phyloP scores from a whole-genome alignment of 2,113 vertebrate genomes.

The Psittacula cyanocephala region DNA sequence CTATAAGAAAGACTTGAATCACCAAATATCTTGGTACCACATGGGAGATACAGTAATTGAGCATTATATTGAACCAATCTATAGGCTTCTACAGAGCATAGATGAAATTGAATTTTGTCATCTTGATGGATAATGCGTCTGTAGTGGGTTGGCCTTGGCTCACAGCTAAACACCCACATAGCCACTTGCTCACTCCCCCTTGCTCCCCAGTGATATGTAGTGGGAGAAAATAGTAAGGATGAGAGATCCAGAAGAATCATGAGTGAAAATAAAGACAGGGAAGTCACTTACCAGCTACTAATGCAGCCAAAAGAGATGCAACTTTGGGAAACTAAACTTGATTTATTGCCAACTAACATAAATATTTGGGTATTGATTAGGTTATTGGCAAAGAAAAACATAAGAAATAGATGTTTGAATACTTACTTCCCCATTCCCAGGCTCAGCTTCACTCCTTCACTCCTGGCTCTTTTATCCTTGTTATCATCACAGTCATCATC shows the following conservation, averaged over 20 bases:
- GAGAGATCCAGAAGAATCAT: not conserved
- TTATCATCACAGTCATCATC: not conserved
- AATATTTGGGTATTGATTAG: not conserved
- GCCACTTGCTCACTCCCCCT: not conserved
- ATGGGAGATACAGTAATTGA: conserved; percentile 23
- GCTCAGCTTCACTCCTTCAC: not conserved
- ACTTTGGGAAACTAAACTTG: not conserved
- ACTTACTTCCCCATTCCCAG: not conserved
- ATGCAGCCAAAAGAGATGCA: not conserved
- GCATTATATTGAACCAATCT: conserved; percentile 34
- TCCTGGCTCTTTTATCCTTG: not conserved
- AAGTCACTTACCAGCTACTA: not conserved
- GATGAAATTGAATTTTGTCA: conserved; percentile 44
- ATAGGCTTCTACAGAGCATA: not conserved
- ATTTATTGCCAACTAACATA: not conserved
- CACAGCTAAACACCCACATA: not conserved
- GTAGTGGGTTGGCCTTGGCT: not conserved
- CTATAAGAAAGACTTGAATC: not conserved
- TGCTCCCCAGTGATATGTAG: too few relatives aligned
- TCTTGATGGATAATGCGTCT: conserved; percentile 25
- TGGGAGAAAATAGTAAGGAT: not conserved
- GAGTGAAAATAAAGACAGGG: not conserved
- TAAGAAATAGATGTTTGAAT: not conserved
- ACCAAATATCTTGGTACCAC: not conserved
- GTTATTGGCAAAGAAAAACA: not conserved